Evolutionary conservation across 2,888 invertebrate species (phyloP).

Genomic region (Parasteatoda lunata): DNA sequence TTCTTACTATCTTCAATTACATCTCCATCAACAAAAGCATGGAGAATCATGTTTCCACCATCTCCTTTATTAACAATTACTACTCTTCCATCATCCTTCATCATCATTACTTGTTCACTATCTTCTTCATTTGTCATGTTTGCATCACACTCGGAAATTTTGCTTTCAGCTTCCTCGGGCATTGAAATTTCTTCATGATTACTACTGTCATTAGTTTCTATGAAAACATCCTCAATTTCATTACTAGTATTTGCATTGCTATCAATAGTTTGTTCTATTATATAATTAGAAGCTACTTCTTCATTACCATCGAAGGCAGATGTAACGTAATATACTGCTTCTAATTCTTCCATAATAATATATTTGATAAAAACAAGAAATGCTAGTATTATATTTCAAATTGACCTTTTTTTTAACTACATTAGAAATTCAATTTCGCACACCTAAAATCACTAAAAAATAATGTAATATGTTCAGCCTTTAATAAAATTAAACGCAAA

Average conservation of each 20-base stretch:
- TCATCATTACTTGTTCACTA: neutral
- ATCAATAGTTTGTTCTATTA: neutral
- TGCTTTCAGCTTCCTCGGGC: neutral
- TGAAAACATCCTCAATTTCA: neutral
- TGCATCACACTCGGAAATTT: too few species aligned
- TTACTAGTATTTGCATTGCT: too few species aligned
- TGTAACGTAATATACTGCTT: slow-evolving; percentile 6
- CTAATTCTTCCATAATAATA: neutral
- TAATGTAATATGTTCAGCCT: neutral
- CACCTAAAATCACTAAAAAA: neutral
- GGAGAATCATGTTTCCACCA: neutral
- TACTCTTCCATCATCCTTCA: neutral
- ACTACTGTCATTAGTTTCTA: neutral
- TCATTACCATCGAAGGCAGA: slow-evolving; percentile 9
- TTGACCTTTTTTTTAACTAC: neutral
- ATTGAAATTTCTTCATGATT: neutral
- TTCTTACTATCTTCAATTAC: neutral
- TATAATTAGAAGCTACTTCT: neutral
- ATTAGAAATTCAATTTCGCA: neutral
- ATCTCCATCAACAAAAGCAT: neutral
- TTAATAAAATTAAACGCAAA: neutral
- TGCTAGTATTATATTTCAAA: neutral
- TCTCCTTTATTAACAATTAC: neutral
- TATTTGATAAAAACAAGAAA: neutral
- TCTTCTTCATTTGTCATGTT: neutral